Conservation (phyloP, 2,888 invertebrate genomes). For the Oligia fasciuncula region DNA sequence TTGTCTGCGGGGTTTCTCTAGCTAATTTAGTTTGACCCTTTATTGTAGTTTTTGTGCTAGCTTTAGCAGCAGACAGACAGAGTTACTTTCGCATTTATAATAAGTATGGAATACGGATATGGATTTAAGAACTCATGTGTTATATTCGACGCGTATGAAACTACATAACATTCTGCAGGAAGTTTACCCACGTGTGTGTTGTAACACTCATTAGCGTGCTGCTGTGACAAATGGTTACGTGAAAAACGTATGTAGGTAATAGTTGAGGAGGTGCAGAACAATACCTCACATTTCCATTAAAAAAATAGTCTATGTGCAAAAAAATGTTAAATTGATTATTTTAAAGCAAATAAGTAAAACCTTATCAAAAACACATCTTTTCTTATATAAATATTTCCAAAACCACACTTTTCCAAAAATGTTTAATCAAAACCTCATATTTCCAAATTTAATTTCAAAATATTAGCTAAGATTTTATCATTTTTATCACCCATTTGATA, state of each 20-base stretch:
- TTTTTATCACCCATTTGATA: too few species aligned
- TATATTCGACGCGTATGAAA: slow-evolving; percentile 11
- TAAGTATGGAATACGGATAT: background rate
- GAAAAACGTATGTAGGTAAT: background rate
- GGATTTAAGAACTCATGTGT: background rate
- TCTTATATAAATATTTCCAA: too few species aligned
- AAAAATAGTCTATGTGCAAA: too few species aligned
- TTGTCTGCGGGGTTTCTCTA: background rate
- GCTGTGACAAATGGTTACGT: slow-evolving; percentile 18
- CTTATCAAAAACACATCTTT: too few species aligned
- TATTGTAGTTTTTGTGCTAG: background rate
- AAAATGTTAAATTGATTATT: too few species aligned
- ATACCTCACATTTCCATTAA: too few species aligned
- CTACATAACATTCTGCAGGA: slow-evolving; percentile 41
- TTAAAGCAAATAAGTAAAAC: too few species aligned
- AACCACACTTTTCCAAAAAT: too few species aligned
- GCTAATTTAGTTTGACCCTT: background rate
- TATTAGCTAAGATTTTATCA: too few species aligned
- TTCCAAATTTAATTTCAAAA: too few species aligned
- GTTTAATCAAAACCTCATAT: too few species aligned
- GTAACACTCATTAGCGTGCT: slow-evolving; percentile 9
- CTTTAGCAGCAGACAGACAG: background rate
- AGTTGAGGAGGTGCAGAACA: too few species aligned
- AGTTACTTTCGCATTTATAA: background rate
- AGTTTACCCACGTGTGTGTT: slow-evolving; percentile 27